A percentile compares a stretch with the other conserved stretches of the same genome.
Conservation (phyloP, 2,113 vertebrate genomes). For the Tyto alba region DNA sequence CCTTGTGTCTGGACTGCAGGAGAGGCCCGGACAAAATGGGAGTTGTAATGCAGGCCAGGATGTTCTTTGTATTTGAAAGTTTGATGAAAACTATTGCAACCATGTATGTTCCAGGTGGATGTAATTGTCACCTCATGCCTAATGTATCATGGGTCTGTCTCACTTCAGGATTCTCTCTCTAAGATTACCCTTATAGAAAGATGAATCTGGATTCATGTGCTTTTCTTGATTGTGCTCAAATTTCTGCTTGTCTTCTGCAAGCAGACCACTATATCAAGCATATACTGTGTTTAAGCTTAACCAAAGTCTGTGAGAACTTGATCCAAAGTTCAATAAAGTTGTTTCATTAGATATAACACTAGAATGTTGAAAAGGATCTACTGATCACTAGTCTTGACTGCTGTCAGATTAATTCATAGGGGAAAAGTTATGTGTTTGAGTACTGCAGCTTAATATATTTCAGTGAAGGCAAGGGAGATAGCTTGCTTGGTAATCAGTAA, state of each 20-base stretch:
- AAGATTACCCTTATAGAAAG: not conserved
- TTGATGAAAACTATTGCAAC: not conserved
- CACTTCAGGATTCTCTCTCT: not conserved
- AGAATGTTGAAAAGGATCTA: not conserved
- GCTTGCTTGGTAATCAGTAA: not conserved
- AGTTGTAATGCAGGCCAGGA: not conserved
- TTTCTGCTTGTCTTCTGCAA: not conserved
- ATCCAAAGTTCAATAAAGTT: not conserved
- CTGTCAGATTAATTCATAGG: not conserved
- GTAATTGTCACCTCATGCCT: not conserved
- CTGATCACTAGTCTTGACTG: not conserved
- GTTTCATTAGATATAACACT: accelerated
- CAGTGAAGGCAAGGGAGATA: not conserved
- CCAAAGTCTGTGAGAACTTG: not conserved
- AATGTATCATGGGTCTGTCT: not conserved
- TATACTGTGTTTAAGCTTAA: not conserved
- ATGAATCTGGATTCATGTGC: not conserved
- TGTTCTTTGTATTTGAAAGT: not conserved
- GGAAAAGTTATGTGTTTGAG: not conserved
- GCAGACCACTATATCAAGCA: not conserved
- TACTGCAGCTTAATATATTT: not conserved
- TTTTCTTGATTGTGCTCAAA: not conserved
- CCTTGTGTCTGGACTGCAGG: not conserved
- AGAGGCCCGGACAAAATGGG: not conserved
- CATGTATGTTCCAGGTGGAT: not conserved